Evolutionary conservation across 1,140 invertebrate genomes (phyloP).

Genomic region (Paraescarpia echinospica): DNA sequence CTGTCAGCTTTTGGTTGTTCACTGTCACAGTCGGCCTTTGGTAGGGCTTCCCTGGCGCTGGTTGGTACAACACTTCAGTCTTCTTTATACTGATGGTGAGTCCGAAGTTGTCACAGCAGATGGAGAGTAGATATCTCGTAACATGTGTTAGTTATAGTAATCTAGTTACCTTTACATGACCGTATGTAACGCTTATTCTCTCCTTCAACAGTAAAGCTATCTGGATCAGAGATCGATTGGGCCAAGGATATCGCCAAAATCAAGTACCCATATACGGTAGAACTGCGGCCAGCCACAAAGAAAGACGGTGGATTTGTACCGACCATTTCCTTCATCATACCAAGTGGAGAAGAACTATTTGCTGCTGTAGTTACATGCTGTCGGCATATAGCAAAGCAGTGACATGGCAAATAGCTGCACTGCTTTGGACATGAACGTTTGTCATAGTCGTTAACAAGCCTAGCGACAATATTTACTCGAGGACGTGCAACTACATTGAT

Average conservation of each 20-base stretch:
- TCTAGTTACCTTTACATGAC: neutral
- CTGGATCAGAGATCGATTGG: conserved; percentile 11
- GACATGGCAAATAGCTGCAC: neutral
- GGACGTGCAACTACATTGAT: neutral
- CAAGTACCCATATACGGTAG: neutral
- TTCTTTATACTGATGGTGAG: too few species aligned
- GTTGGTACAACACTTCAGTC: too few species aligned
- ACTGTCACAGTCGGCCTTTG: too few species aligned
- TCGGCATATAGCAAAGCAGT: neutral
- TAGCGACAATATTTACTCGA: neutral
- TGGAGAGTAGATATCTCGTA: too few species aligned
- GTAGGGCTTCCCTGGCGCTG: too few species aligned
- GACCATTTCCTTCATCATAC: conserved; percentile 10
- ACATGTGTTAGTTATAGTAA: neutral
- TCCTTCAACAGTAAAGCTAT: neutral
- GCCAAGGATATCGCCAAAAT: neutral
- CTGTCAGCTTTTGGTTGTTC: too few species aligned
- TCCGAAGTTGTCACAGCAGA: too few species aligned
- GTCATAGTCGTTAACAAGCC: neutral
- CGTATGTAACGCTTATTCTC: neutral
- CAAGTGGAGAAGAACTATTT: conserved; percentile 25
- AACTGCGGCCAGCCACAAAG: neutral
- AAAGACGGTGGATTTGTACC: neutral
- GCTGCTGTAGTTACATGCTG: neutral
- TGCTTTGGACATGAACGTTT: neutral